A percentile compares a stretch with the other conserved stretches of the same genome.
These are phyloP conservation scores for Alcedo quadribrachys DNA, from an alignment of 2,797 vertebrate species.

Conservation along the genomic window DNA sequence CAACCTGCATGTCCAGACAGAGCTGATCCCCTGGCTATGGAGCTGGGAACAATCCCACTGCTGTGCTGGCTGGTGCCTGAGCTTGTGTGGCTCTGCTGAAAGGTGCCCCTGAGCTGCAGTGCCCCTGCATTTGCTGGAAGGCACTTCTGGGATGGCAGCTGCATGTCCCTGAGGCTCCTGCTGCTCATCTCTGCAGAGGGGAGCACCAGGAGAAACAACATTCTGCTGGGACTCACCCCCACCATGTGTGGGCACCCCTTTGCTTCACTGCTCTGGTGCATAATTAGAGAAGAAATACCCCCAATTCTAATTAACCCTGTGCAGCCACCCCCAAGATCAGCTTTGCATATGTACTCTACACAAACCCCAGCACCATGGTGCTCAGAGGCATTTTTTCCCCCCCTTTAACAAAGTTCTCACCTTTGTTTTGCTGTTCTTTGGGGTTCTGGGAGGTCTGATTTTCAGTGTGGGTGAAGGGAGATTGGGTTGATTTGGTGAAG, in stretches of 20 bases:
- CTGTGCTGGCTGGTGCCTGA: neutral
- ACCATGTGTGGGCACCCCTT: neutral
- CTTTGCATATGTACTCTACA: too few relatives aligned
- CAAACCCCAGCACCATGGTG: too few relatives aligned
- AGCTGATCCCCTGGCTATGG: neutral
- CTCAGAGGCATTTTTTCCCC: too few relatives aligned
- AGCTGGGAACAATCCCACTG: neutral
- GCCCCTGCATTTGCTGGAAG: neutral
- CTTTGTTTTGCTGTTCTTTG: neutral
- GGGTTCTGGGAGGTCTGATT: neutral
- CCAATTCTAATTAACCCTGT: too few relatives aligned
- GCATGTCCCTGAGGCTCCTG: rapidly evolving
- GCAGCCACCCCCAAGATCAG: too few relatives aligned
- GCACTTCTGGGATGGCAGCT: neutral
- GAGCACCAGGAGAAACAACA: neutral
- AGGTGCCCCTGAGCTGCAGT: neutral
- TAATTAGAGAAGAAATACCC: too few relatives aligned
- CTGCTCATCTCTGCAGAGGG: neutral
- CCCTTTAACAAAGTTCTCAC: neutral
- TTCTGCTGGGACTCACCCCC: neutral
- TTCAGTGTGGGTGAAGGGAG: neutral
- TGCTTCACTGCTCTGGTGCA: neutral
- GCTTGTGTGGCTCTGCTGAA: neutral
- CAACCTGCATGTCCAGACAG: neutral
- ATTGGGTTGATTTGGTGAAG: neutral